These are phyloP conservation scores for Lophochroa leadbeateri DNA, from an alignment of 2,113 vertebrate species.

Conservation along the genomic window DNA sequence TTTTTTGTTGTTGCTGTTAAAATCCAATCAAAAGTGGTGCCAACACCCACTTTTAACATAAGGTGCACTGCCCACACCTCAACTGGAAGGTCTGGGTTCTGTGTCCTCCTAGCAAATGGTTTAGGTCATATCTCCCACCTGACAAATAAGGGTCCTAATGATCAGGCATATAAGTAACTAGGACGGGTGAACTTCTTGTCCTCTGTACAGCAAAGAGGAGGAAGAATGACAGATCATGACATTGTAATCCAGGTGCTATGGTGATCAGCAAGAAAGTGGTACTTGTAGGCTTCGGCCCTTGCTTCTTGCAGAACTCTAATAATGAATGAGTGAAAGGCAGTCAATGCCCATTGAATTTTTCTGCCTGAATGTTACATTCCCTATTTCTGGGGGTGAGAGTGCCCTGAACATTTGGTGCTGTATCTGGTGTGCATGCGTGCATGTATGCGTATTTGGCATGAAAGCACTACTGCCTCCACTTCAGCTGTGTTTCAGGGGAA, in stretches of 20 bases:
- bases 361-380: neutral
- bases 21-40: neutral
- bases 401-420: neutral
- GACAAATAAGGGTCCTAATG: neutral
- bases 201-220: neutral
- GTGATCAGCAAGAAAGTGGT: neutral
- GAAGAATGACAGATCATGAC: neutral
- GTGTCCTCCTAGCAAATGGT: neutral
- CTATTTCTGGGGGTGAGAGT: neutral
- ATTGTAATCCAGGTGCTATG: neutral
- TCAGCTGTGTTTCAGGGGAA: constrained; percentile 11
- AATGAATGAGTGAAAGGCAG: neutral
- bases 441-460: neutral
- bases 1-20: neutral
- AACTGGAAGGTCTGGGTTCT: neutral
- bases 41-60: neutral
- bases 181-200: neutral
- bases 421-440: neutral
- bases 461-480: neutral
- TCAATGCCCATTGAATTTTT: neutral
- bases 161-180: neutral
- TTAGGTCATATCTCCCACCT: neutral
- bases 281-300: neutral
- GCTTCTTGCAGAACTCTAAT: neutral
- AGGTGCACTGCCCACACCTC: neutral